Evolutionary conservation across 2,113 vertebrate species (phyloP), one percentile per base, ranked within the genome.

Genomic region (Cercopithecus mona): DNA sequence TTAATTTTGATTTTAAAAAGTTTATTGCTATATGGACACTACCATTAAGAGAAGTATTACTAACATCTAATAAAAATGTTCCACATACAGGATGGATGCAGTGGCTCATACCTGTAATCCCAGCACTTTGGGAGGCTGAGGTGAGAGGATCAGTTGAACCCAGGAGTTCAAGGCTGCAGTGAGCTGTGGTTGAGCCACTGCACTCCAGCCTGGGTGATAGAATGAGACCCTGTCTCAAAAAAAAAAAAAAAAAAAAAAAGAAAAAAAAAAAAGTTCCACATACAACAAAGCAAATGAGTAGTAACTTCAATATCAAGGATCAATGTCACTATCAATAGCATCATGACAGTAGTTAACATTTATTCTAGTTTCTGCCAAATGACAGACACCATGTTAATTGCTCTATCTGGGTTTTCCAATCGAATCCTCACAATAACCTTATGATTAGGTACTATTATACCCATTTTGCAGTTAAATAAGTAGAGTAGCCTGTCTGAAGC

Each of bases 391-490:
- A 68, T 48, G 45, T 4, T 78, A 86, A 66, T 8, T 83, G 70
- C 10, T 48, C 5, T 59, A 13, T 87, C 8, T 82, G 30, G 9
- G 40, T 85, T 75, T n/a, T 48, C 11, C 66, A 40, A 10, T 70
- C 88, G 68, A 43, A 75, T 61, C 73, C 57, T 6, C n/a, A 50
- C 2, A 48, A 20, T 59, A 75, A 66, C 40, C 5, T 23, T 78
- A 12, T 66, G 61, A 76, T 80, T 59, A 45, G 43, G 6, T 18
- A 45, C 20, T 78, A 75, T 32, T 73, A 55, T 23, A 5, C 8
- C 5, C n/a, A 27, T 66, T 97, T 97, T 82, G 8, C 84, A 90
- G 32, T 86, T 89, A 64, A 68, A 59, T 87, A 79, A 75, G 12
- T 66, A 17, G 18, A 70, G 59, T n/a, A 78, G 27, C 6, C 89